phyloP scores from a whole-genome alignment of 2,797 vertebrate genomes.

The Lacerta viridis region DNA sequence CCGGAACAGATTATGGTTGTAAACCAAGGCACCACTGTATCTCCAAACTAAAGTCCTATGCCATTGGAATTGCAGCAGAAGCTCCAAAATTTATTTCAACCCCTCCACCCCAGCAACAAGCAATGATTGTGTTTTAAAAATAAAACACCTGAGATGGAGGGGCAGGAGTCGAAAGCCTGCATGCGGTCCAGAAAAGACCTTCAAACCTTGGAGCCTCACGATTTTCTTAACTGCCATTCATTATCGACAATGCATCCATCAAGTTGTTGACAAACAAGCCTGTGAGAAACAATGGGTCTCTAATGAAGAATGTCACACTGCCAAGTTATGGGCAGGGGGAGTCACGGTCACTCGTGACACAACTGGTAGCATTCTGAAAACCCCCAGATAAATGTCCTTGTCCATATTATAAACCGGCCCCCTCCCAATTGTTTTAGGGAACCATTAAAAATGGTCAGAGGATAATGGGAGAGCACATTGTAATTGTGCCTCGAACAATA shows the following conservation, averaged over 20 bases:
- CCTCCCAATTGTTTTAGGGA: constrained; percentile 58
- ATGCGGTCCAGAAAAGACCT: too few relatives aligned
- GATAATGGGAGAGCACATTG: constrained; percentile 52
- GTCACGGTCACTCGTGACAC: constrained; percentile 72
- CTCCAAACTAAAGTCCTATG: too few relatives aligned
- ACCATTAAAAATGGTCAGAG: constrained; percentile 63
- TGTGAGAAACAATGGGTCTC: neutral
- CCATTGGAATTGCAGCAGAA: too few relatives aligned
- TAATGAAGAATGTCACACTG: constrained; percentile 61
- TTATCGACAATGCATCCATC: neutral
- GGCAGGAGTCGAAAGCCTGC: neutral
- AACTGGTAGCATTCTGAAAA: constrained; percentile 67
- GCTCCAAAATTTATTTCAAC: too few relatives aligned
- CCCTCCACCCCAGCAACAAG: too few relatives aligned
- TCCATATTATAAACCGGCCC: constrained; percentile 56
- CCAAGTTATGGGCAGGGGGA: constrained; percentile 60
- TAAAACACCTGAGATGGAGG: too few relatives aligned
- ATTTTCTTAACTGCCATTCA: neutral
- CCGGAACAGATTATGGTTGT: too few relatives aligned
- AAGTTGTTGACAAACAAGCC: too few relatives aligned
- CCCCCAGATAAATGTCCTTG: constrained; percentile 57
- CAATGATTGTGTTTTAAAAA: too few relatives aligned
- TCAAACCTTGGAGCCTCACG: neutral
- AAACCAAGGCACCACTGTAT: too few relatives aligned
- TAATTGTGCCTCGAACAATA: constrained; percentile 56